Base-by-base conservation (phyloP, 2,888 invertebrate genomes). In the Beris chalybata region DNA sequence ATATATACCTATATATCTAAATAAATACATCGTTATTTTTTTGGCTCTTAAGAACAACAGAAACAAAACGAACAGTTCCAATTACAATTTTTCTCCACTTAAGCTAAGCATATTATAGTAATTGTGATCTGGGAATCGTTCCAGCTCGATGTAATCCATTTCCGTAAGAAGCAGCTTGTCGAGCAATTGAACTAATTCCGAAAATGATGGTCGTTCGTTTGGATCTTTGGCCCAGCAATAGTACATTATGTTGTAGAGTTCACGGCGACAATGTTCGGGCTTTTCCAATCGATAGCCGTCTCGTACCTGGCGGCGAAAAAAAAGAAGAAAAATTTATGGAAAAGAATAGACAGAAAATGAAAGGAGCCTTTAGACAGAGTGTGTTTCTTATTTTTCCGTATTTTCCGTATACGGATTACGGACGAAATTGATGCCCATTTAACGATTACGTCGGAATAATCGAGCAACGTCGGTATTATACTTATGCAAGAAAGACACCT, bases 151-250 rank as follows among this genome's bases (percentile, higher is more conserved):
- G 76, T 96, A 96, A 79, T 96, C 95, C 72, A 92, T 93, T 81
- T 96, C 95, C 53, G 92, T 91, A 75, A 93, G 87, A 64, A 97
- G 82, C 15, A 97, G 83, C 70, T 90, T 89, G 77, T 95, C 95
- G 58, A 95, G 82, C 77, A 93, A 85, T 64, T 86, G 84, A 3
- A 92, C 89, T 22, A 95, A 87, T 78, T 95, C 94, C 1, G 85
- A 83, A 80, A 97, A 97, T 55, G 89, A 86, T 0, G 96, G 96
- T 67, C 97, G 82, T 69, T 90, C 86, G n/a, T 87, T 86, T 0
- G 93, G 86, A 73, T 92, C 90, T 12, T 90, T 89, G 70, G 93
- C 91, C 97, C 97, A 97, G 78, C 96, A 97, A 78, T 95, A 94
- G 78, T 91, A 94, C 95, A 96, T 96, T 64, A 96, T 92, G 74